Percentiles rank a stretch among this genome's conserved stretches.
Evolutionary conservation across 2,113 vertebrate genomes (phyloP).

Genomic region (Phyllostomus discolor): DNA sequence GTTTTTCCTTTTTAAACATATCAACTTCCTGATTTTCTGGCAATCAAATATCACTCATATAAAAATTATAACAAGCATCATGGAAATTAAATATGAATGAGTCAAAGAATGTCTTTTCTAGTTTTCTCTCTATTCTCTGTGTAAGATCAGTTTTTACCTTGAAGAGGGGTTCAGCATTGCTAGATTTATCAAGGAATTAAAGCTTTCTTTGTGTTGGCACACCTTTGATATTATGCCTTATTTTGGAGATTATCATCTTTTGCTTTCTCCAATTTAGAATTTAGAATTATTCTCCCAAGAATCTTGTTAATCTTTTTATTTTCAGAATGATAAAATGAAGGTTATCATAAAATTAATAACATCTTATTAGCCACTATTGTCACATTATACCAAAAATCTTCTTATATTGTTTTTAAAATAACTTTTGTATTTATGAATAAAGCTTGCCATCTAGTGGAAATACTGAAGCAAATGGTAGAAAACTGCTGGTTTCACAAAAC

Average conservation of each 20-base stretch:
- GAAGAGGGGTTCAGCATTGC: neutral
- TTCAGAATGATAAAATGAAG: constrained; percentile 63
- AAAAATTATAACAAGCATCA: neutral
- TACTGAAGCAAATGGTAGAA: neutral
- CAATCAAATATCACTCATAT: neutral
- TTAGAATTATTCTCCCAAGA: constrained; percentile 13
- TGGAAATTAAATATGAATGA: constrained; percentile 22
- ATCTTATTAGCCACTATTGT: constrained; percentile 58
- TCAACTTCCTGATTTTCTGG: neutral
- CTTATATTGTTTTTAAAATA: neutral
- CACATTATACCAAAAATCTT: constrained; percentile 9
- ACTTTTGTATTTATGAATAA: constrained; percentile 73
- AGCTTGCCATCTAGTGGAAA: constrained; percentile 80
- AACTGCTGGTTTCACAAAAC: neutral
- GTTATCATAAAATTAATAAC: constrained; percentile 62
- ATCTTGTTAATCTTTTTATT: constrained; percentile 61
- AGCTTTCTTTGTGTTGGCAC: constrained; percentile 21
- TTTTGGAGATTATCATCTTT: neutral
- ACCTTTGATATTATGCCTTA: constrained; percentile 9
- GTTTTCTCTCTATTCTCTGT: neutral
- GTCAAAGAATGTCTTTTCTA: neutral
- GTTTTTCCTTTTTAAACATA: neutral
- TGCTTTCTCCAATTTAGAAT: neutral
- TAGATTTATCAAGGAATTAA: constrained; percentile 16
- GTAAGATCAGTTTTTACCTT: neutral